Percentiles rank a stretch among this genome's conserved stretches.
Conservation (phyloP, 1,140 invertebrate genomes). For the Drosophila bocqueti region DNA sequence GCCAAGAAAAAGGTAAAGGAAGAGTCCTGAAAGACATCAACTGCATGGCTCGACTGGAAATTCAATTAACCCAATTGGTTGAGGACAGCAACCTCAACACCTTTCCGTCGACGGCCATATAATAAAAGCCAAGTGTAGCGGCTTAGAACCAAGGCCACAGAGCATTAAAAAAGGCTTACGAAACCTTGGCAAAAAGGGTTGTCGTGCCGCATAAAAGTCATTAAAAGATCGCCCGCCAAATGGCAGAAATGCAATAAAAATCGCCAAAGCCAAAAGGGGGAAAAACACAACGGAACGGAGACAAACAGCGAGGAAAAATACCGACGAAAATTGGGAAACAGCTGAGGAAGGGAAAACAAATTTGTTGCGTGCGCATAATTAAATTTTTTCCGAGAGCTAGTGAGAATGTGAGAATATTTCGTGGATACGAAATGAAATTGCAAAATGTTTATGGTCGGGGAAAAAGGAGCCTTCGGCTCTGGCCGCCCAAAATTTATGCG, state of each 20-base stretch:
- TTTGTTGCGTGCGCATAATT: conserved; percentile 73
- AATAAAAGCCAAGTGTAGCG: conserved; percentile 38
- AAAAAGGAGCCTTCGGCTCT: background rate
- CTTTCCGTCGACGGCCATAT: conserved; percentile 29
- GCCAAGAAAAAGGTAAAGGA: background rate
- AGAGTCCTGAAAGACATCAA: background rate
- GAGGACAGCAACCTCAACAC: conserved; percentile 21
- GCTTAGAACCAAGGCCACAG: conserved; percentile 41
- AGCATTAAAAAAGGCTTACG: conserved; percentile 63
- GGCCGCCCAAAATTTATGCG: conserved; percentile 25
- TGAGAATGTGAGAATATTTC: conserved; percentile 62
- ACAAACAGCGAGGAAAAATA: conserved; percentile 16
- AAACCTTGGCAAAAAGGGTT: conserved; percentile 53
- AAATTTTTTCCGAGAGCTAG: conserved; percentile 53
- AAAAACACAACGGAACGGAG: conserved; percentile 7
- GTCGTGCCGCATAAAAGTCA: conserved; percentile 41
- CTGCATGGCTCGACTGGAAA: conserved; percentile 55
- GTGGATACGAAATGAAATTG: conserved; percentile 63
- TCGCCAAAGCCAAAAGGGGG: conserved; percentile 37
- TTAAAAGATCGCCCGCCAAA: conserved; percentile 56
- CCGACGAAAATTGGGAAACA: conserved; percentile 29
- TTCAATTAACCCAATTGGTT: conserved; percentile 75
- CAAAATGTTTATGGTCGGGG: conserved; percentile 59
- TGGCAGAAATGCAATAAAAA: conserved; percentile 69
- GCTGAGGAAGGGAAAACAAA: conserved; percentile 49